These are phyloP conservation scores for Gila orcuttii DNA, from an alignment of 2,113 vertebrate species.

Conservation along the genomic window DNA sequence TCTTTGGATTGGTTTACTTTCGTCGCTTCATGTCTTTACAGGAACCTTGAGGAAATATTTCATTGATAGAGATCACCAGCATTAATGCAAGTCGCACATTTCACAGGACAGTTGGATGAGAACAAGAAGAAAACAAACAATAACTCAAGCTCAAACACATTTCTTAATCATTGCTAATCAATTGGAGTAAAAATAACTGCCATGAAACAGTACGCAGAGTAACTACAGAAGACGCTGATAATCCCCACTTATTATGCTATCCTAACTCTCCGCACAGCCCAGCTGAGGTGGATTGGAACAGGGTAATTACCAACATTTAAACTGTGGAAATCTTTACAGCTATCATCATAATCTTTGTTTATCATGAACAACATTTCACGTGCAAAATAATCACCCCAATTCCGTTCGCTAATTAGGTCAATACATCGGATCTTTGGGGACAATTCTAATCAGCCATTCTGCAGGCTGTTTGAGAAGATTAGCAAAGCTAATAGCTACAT, in stretches of 20 bases:
- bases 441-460: constrained; percentile 49
- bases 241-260: constrained; percentile 47
- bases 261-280: constrained; percentile 24
- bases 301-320: constrained; percentile 56
- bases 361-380: constrained; percentile 54
- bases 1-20: background rate
- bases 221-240: constrained; percentile 38
- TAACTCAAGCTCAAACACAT: background rate
- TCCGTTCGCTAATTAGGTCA: constrained; percentile 57
- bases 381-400: constrained; percentile 53
- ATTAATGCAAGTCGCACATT: background rate
- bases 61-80: background rate
- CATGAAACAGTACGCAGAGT: constrained; percentile 28
- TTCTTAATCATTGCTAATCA: constrained; percentile 16
- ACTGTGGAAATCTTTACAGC: constrained; percentile 55
- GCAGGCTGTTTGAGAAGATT: constrained; percentile 43
- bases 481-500: constrained; percentile 43
- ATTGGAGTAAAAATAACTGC: background rate
- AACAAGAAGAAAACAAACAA: background rate
- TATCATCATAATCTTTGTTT: constrained; percentile 51
- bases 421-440: constrained; percentile 48
- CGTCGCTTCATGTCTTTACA: background rate
- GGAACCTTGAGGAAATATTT: background rate
- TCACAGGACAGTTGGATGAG: background rate
- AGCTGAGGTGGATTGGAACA: constrained; percentile 50